Base-by-base conservation (phyloP, 1,140 invertebrate genomes). In the Ceratitis capitata region DNA sequence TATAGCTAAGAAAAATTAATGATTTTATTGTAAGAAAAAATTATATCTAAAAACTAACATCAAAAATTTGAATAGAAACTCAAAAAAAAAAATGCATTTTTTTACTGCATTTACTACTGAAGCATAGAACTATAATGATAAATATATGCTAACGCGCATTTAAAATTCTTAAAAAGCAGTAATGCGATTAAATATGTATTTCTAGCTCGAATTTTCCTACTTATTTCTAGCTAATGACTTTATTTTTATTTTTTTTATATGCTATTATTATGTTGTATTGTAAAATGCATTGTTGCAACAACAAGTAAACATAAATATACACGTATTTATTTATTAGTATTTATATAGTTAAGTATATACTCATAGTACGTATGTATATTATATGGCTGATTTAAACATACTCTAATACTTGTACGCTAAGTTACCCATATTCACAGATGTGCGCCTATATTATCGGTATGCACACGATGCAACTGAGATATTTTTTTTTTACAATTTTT, bases 161-260 rank as follows among this genome's bases (percentile, higher is more conserved):
- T 35, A 19, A 69, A 19, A 14, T 19, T 69, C 12, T 61, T 26
- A 35, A 39, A 35, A 78, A 78, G 69, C 35, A 45, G n/a, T n/a
- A n/a, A n/a, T n/a, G n/a, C n/a, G n/a, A 45, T n/a, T 39, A 78
- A 78, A 45, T 78, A 47, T n/a, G n/a, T n/a, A n/a, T 78, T 78
- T 78, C 42, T 78, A 78, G 69, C 45, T 35, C 69, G 69, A 78
- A 78, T 78, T 78, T 78, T 78, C 69, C 39, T 78, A 69, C 39
- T 45, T 78, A 78, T 78, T 78, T 78, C 69, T 78, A 78, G 69
- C 69, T 78, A 78, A 78, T 78, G 39, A 42, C 39, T 78, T 78
- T 42, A 42, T 78, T 45, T 47, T 78, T 19, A 47, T 23, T 78
- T 47, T 42, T 23, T 47, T 42, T 23, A 78, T n/a, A 42, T 45